Percentiles rank a stretch among this genome's conserved stretches.
phyloP scores from a whole-genome alignment of 2,888 invertebrate genomes.

The Pyrgus malvae region DNA sequence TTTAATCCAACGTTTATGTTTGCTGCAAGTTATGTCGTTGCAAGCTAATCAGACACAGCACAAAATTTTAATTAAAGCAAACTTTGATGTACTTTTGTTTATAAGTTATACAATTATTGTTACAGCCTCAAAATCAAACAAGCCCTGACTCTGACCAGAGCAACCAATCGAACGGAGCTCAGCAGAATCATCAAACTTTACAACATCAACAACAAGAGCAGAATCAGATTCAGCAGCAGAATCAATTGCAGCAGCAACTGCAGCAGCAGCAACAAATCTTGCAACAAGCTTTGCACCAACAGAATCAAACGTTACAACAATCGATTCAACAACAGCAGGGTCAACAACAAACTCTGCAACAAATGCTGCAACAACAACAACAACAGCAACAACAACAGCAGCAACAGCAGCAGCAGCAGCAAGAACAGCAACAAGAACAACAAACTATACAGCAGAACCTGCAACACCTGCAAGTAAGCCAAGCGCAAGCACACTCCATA shows the following conservation, averaged over 20 bases:
- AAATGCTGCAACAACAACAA: constrained; percentile 53
- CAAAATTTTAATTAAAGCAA: too few relatives aligned
- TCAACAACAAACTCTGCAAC: constrained; percentile 44
- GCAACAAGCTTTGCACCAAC: constrained; percentile 45
- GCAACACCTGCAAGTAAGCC: constrained; percentile 64
- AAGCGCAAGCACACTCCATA: constrained; percentile 72
- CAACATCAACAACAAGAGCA: constrained; percentile 65
- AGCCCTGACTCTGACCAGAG: constrained; percentile 71
- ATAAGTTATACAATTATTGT: too few relatives aligned
- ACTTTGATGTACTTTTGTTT: too few relatives aligned
- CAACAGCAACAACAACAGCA: constrained; percentile 52
- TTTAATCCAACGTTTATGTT: too few relatives aligned
- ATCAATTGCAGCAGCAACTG: constrained; percentile 45
- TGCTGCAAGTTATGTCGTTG: too few relatives aligned
- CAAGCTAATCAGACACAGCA: too few relatives aligned
- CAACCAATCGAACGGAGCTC: constrained; percentile 73
- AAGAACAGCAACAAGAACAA: constrained; percentile 51
- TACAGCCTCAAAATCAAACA: constrained; percentile 77
- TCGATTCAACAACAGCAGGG: constrained; percentile 55
- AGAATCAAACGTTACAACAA: constrained; percentile 56
- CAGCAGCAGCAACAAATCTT: constrained; percentile 73
- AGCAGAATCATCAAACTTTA: constrained; percentile 62
- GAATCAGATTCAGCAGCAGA: constrained; percentile 64
- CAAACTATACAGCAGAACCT: constrained; percentile 49
- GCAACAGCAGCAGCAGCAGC: constrained; percentile 51